These are phyloP conservation scores for Heliothis virescens DNA, from an alignment of 1,140 invertebrate genomes.

Conservation along the genomic window DNA sequence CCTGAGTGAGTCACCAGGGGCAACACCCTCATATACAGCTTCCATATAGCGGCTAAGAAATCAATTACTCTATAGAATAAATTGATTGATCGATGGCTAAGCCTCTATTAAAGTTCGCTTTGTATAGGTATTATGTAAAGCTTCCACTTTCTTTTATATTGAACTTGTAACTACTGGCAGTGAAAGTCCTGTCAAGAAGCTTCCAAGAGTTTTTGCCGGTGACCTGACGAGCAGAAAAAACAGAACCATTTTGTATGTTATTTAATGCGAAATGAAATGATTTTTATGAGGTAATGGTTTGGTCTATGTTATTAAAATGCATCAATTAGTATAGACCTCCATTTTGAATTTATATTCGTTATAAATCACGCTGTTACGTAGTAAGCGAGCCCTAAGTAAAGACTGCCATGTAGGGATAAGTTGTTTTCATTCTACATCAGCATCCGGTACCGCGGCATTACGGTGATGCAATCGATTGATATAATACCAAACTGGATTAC, in stretches of 20 bases:
- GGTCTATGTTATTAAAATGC: not conserved
- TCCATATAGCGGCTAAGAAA: not conserved
- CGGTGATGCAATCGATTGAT: constrained; percentile 65
- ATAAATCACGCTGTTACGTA: not conserved
- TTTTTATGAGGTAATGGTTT: not conserved
- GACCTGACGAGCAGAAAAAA: constrained; percentile 15
- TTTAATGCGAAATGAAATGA: not conserved
- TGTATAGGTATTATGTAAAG: too few species aligned
- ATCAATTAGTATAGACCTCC: not conserved
- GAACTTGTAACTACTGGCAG: not conserved
- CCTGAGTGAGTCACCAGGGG: too few species aligned
- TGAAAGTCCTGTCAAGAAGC: constrained; percentile 34
- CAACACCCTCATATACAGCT: too few species aligned
- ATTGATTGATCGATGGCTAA: not conserved
- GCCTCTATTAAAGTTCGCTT: too few species aligned
- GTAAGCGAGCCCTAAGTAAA: not conserved
- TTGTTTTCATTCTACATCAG: constrained; percentile 65
- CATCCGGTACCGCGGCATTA: constrained; percentile 56
- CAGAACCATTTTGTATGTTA: constrained; percentile 8
- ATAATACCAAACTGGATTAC: constrained; percentile 36
- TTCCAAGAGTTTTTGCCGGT: constrained; percentile 20
- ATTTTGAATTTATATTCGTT: not conserved
- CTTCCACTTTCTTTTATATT: not conserved
- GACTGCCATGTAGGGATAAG: constrained; percentile 71
- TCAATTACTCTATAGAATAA: not conserved